Evolutionary conservation across 2,797 vertebrate genomes (phyloP), one percentile per base, ranked within the genome.

Genomic region (Smutsia temminckii): DNA sequence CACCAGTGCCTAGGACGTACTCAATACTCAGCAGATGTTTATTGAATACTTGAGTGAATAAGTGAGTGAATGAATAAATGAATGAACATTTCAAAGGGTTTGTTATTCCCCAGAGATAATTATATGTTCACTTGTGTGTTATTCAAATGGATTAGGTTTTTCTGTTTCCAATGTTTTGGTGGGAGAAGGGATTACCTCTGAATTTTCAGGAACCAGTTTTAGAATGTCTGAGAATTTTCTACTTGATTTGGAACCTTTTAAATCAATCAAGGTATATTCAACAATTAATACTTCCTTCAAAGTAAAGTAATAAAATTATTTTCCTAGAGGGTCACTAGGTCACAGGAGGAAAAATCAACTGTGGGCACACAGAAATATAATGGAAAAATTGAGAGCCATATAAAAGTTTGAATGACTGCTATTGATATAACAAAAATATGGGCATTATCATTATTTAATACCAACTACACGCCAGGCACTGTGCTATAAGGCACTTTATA

Each of bases 211-310:
- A 86, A 69, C 17, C 25, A 61, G 57, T 63, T 92, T 81, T 64
- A 37, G 16, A 96, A 80, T 51, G 53, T 25, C 59, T 85, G 25
- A 84, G 81, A 96, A 85, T 90, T 85, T 14, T 27, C 86, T 91
- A 68, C 53, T 66, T 59, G 34, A 89, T 71, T 59, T 91, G 53
- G n/a, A 96, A 83, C 4, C n/a, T 69, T 84, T 53, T 13, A 32
- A 89, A 23, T 92, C 86, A 77, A 81, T 95, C 85, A 89, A 74
- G 11, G 32, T 42, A 55, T 51, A 63, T 68, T 84, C 37, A 92
- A 77, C 59, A 96, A 91, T 71, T 83, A 94, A 87, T 74, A 85
- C 37, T 64, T 88, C 81, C 80, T 89, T 89, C 57, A 83, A 85
- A 63, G 32, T 55, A 57, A 51, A 94, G 78, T 72, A 83, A 92